Evolutionary conservation across 2,888 invertebrate genomes (phyloP), one percentile per base, ranked within the genome.

Genomic region (Lasius fuliginosus): DNA sequence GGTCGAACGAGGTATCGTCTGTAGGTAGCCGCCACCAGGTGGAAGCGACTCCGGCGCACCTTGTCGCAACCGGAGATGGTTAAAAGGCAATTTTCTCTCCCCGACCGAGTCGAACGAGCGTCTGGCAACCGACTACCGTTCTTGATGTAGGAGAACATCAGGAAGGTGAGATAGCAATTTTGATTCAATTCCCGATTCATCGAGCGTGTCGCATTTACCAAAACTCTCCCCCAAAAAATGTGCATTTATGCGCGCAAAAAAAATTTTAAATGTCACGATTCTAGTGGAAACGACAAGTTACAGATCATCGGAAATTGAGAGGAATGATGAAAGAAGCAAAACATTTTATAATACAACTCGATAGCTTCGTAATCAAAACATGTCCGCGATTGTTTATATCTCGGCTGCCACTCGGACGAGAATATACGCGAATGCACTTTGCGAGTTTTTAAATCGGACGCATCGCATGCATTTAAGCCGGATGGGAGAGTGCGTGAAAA

Each of bases 131-230:
- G 86, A 85, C 85, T 82, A 81, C 65, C 81, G 60, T 76, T 67
- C 81, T 33, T 77, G 62, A 46, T 53, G 73, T 77, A 62, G 83
- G 69, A 74, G 82, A 8, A 53, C 85, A 73, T 85, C 83, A 60
- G 79, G 53, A 53, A 68, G 68, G 71, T 77, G 74, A 40, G 46
- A 83, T 87, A 89, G 88, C 91, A 91, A 92, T 92, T 92, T 85
- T 89, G 71, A 90, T 91, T 91, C 86, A 89, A 92, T 91, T 89
- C 87, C 86, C 81, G 83, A 60, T 85, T 49, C 86, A 88, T 86
- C 82, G 88, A 85, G 85, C 82, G 69, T 83, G 68, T 84, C 84
- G 79, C 82, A 74, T 85, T 74, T 85, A 79, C 67, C 76, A 84
- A 84, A 86, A 86, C 68, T 23, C 23, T 12, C 1, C 1, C 27